Evolutionary conservation across 2,888 invertebrate species (phyloP), one percentile per base, ranked within the genome.

Genomic region (Steinernema carpocapsae): DNA sequence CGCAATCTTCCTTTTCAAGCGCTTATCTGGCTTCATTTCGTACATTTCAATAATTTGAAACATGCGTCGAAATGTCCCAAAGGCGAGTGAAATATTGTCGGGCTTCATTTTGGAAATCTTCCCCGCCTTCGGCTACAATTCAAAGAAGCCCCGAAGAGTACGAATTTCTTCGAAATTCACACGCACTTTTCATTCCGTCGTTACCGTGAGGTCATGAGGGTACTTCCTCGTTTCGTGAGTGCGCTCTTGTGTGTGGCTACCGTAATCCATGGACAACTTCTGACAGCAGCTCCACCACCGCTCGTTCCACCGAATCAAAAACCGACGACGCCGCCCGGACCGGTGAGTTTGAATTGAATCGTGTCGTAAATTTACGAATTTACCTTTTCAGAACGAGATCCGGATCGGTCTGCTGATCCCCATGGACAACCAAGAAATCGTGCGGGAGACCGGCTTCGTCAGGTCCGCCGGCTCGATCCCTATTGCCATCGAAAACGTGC

Each of bases 401-500:
- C 56, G 22, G 6, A 24, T 56, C 26, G 56, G 56, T 4, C 24
- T 56, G 6, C 26, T 56, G 6, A 56, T 56, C 6, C 56, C 56
- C 24, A 6, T 26, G 26, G 26, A 56, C 56, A 56, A 56, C 22
- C 24, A 22, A 17, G 56, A 56, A 7, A 56, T 56, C 26, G 56
- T n/a, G 77, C 22, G 29, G 79, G 82, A 17, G 82, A 70, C 14
- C 74, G 64, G 43, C 80, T 74, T 17, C 82, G 46, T 26, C 79
- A 79, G 51, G 77, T 42, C 37, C 77, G 59, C 12, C 77, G 70
- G 43, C 82, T 70, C 48, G 17, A 51, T 82, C 77, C 56, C 56
- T 6, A 26, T 76, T 0, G 76, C 76, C 4, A n/a, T 71, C 12
- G 56, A 72, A n/a, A 24, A 59, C 29, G 77, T 76, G 22, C 52